phyloP scores from a whole-genome alignment of 2,797 vertebrate genomes.

The Novumbra hubbsi region DNA sequence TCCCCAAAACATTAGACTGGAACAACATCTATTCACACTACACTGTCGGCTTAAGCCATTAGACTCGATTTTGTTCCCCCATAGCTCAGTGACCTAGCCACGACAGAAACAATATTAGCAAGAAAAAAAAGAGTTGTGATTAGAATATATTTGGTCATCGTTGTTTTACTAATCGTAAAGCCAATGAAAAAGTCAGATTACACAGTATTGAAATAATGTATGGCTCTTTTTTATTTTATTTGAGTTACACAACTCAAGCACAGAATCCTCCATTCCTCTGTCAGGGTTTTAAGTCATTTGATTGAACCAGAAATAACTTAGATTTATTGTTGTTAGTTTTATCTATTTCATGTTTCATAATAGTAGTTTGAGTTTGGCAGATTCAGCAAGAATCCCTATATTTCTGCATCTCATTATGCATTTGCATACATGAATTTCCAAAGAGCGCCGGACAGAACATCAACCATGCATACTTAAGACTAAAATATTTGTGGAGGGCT shows the following conservation, averaged over 20 bases:
- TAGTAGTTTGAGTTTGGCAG: neutral
- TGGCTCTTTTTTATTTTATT: neutral
- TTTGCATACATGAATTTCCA: neutral
- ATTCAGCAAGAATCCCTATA: neutral
- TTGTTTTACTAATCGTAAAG: neutral
- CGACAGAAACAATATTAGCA: neutral
- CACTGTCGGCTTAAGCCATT: conserved; percentile 5
- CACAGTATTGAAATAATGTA: neutral
- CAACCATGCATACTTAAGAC: too few species aligned
- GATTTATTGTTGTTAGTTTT: neutral
- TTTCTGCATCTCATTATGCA: neutral
- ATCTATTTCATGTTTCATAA: neutral
- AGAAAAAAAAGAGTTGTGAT: neutral
- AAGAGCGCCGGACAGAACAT: neutral
- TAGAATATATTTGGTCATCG: conserved; percentile 7
- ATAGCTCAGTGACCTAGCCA: neutral
- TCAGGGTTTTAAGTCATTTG: neutral
- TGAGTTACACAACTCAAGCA: neutral
- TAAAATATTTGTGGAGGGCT: neutral
- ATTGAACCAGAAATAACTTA: neutral
- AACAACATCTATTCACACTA: too few species aligned
- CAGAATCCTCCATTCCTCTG: neutral
- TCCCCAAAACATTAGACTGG: too few species aligned
- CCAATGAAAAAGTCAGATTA: neutral
- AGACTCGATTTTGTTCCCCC: neutral